Base-by-base conservation (phyloP, 2,113 vertebrate genomes). In the Pungitius pungitius region DNA sequence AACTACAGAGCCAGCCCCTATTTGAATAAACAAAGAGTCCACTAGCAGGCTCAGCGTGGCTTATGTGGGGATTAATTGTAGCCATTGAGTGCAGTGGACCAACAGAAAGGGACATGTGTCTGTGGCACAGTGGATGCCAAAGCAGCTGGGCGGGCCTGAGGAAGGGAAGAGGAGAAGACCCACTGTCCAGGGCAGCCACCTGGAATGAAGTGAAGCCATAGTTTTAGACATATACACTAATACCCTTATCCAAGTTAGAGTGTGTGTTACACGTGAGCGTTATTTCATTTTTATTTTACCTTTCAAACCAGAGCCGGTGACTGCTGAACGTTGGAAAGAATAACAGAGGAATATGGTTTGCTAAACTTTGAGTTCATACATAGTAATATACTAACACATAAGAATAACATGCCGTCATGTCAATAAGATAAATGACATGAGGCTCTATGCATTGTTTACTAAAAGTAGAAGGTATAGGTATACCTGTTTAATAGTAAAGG, bases 21-120 rank as follows among this genome's bases (percentile, higher is more conserved):
- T 88, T 73, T 54, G 33, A 69, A 57, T 75, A 74, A 86, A 89
- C 77, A 85, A 85, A 84, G 84, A 74, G 45, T 78, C 67, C 71
- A 62, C 77, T 84, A 75, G 72, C 80, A 70, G 68, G 47, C 84
- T 78, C 74, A 59, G 24, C 49, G 75, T 80, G 69, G 64, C 85
- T 87, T 81, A 75, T 86, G 76, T 60, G 77, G 68, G 81, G 70
- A 83, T 87, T 90, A 69, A 91, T 82, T 90, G 68, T 81, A 84
- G 76, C 86, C 78, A 90, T 87, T 91, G 83, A 89, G 80, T 42
- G 75, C 22, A 24, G 51, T 54, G 61, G 45, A 59, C 69, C 68
- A 77, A 88, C 82, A 91, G 79, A 88, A 85, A 83, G 87, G 45
- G 82, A 64, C 87, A 79, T 88, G 86, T 91, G 87, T 90, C 77